Evolutionary conservation across 53 echinoderm and acorn worm species (phyloP).

Genomic region (Crossaster papposus): DNA sequence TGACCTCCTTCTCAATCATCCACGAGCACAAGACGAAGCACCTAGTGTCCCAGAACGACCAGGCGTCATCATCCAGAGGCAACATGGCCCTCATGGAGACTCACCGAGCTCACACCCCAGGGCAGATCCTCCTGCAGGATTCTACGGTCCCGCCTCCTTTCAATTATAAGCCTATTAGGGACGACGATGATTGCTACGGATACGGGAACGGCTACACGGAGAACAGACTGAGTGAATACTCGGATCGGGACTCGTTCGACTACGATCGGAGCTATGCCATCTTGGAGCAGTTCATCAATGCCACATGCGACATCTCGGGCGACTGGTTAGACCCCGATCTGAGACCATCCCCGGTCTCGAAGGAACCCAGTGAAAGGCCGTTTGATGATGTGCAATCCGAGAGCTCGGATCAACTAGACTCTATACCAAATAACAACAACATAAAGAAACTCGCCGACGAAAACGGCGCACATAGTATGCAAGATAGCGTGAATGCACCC

Average conservation of each 20-base stretch:
- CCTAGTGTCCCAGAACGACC: conserved; percentile 46
- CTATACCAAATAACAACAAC: conserved; percentile 21
- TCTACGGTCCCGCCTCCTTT: conserved; percentile 86
- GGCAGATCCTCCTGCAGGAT: conserved; percentile 94
- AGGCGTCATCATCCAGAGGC: conserved; percentile 71
- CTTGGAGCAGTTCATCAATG: conserved; percentile 92
- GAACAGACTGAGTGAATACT: conserved; percentile 63
- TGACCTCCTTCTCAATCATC: conserved; percentile 63
- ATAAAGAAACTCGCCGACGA: not conserved
- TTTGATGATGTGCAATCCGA: conserved; percentile 43
- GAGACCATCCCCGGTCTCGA: conserved; percentile 43
- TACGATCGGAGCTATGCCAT: conserved; percentile 68
- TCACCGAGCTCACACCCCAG: conserved; percentile 55
- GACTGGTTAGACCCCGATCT: conserved; percentile 69
- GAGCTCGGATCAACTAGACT: not conserved
- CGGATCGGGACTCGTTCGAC: conserved; percentile 65
- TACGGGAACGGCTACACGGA: conserved; percentile 28
- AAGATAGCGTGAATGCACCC: conserved; percentile 17
- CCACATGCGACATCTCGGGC: conserved; percentile 78
- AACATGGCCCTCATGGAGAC: conserved; percentile 55
- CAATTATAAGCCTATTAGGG: conserved; percentile 74
- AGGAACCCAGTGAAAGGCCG: conserved; percentile 43
- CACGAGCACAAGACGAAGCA: conserved; percentile 47
- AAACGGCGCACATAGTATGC: not conserved
- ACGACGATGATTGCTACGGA: conserved; percentile 54